Evolutionary conservation across 2,888 invertebrate genomes (phyloP).

Genomic region (Tineola bisselliella): DNA sequence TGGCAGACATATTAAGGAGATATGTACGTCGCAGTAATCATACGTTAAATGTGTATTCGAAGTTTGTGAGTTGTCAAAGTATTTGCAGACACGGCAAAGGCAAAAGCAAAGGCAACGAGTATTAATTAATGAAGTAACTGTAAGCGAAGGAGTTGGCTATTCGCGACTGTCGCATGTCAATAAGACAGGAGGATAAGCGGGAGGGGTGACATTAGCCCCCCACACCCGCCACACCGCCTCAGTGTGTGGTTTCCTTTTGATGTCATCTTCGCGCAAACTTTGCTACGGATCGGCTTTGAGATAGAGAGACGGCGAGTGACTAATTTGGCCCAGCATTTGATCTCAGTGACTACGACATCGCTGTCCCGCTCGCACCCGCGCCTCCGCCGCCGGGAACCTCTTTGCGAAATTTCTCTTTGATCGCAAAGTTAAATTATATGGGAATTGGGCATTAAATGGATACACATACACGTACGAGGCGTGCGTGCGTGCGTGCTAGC

Average conservation of each 20-base stretch:
- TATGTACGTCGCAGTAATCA: too few relatives aligned
- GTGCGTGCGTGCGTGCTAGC: slow-evolving; percentile 23
- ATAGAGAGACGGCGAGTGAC: slow-evolving; percentile 69
- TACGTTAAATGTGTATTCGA: too few relatives aligned
- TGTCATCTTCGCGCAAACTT: slow-evolving; percentile 70
- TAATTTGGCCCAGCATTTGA: slow-evolving; percentile 70
- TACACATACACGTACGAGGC: slow-evolving; percentile 63
- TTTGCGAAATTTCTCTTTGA: slow-evolving; percentile 68
- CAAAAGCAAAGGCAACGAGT: neutral
- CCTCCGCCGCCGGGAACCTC: slow-evolving; percentile 61
- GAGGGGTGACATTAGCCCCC: neutral
- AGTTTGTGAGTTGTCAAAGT: neutral
- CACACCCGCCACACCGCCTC: slow-evolving; percentile 57
- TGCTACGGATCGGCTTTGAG: slow-evolving; percentile 70
- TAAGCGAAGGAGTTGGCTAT: slow-evolving; percentile 38
- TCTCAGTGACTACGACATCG: slow-evolving; percentile 58
- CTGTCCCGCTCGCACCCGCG: slow-evolving; percentile 57
- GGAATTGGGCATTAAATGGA: slow-evolving; percentile 68
- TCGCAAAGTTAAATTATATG: slow-evolving; percentile 69
- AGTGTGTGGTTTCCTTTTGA: slow-evolving; percentile 69
- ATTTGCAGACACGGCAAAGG: neutral
- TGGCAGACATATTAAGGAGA: too few relatives aligned
- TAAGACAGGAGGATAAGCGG: slow-evolving; percentile 44
- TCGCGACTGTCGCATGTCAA: slow-evolving; percentile 62
- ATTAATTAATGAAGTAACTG: slow-evolving; percentile 16